Percentiles rank a stretch among this genome's conserved stretches.
Conservation (phyloP, 2,888 invertebrate genomes). For the Neocrepidodera transversa region DNA sequence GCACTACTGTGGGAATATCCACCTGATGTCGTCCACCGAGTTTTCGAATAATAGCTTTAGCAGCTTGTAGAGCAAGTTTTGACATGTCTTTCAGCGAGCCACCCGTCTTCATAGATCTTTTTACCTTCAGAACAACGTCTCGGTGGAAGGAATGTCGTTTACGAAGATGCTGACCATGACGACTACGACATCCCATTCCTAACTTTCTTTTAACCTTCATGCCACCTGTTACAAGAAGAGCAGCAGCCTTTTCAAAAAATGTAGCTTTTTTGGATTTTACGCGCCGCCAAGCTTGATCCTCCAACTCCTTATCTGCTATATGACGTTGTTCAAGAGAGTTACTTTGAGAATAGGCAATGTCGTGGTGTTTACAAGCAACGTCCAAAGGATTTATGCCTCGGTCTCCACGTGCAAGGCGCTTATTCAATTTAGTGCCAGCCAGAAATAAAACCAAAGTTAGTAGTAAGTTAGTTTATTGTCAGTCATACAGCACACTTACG, state of each 20-base stretch:
- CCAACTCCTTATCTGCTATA: neutral
- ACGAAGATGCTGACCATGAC: too few relatives aligned
- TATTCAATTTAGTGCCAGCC: too few relatives aligned
- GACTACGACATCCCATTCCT: slow-evolving; percentile 1
- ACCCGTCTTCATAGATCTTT: neutral
- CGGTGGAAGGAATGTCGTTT: slow-evolving; percentile 1
- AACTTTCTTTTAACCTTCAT: slow-evolving; percentile 1
- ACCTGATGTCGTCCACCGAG: too few relatives aligned
- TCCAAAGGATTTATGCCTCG: slow-evolving; percentile 50
- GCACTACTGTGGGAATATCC: too few relatives aligned
- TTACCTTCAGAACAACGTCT: slow-evolving; percentile 4
- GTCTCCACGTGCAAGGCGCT: slow-evolving; percentile 50
- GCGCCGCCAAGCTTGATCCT: neutral
- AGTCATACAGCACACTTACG: too few relatives aligned
- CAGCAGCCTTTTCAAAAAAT: slow-evolving; percentile 6
- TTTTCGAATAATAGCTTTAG: too few relatives aligned
- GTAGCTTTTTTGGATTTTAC: too few relatives aligned
- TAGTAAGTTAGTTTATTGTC: neutral
- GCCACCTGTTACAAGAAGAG: neutral
- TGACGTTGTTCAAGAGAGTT: neutral
- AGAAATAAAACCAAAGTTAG: neutral
- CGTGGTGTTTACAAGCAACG: slow-evolving; percentile 46
- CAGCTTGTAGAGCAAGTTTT: slow-evolving; percentile 3
- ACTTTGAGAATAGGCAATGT: neutral
- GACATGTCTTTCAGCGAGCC: slow-evolving; percentile 1